phyloP scores from a whole-genome alignment of 2,888 invertebrate species.

The Gortyna flavago region DNA sequence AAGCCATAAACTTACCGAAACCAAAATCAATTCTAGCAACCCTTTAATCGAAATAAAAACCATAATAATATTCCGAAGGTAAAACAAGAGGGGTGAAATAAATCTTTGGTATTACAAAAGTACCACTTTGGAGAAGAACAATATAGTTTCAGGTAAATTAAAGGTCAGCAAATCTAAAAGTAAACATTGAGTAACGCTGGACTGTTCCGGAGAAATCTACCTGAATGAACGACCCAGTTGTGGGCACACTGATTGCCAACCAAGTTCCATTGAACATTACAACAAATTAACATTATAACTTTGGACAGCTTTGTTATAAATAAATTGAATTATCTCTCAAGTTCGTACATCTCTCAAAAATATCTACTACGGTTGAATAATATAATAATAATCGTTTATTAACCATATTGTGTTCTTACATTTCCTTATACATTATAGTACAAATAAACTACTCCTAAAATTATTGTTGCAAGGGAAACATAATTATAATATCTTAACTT shows the following conservation, averaged over 20 bases:
- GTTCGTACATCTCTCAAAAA: background rate
- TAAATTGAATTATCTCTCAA: background rate
- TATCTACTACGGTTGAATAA: background rate
- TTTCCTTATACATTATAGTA: too few relatives aligned
- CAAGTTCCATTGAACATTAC: constrained; percentile 36
- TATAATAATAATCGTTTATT: too few relatives aligned
- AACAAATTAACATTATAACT: constrained; percentile 35
- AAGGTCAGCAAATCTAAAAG: constrained; percentile 1
- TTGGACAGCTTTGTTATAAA: constrained; percentile 19
- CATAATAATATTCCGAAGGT: background rate
- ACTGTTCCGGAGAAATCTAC: constrained; percentile 62
- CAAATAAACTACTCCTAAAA: too few relatives aligned
- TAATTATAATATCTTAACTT: too few relatives aligned
- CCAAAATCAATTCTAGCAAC: background rate
- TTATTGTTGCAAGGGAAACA: too few relatives aligned
- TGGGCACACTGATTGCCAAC: constrained; percentile 20
- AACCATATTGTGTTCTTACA: too few relatives aligned
- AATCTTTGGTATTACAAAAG: background rate
- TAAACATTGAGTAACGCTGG: constrained; percentile 62
- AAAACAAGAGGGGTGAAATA: background rate
- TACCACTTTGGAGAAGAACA: background rate
- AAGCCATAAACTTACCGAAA: background rate
- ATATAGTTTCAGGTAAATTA: background rate
- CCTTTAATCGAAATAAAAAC: constrained; percentile 5
- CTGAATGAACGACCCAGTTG: constrained; percentile 58